Evolutionary conservation across 2,888 invertebrate species (phyloP), one percentile per base, ranked within the genome.

Genomic region (Liodrosophila aerea): DNA sequence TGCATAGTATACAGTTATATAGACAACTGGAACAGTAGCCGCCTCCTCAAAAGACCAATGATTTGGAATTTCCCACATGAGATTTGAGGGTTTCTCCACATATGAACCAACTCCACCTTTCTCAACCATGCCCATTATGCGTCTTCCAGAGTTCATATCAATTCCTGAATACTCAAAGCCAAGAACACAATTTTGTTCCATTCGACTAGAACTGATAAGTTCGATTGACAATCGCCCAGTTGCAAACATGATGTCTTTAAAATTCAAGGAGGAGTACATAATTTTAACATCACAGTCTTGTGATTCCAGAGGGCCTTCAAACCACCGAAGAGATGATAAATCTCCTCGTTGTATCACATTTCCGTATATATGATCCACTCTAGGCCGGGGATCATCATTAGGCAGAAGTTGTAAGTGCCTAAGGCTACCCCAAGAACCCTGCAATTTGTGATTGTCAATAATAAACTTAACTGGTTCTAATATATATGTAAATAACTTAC

Each of bases 171-270:
- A 92, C 74, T 95, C 95, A 64, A 94, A 92, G 0, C 95, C 95
- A 70, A 93, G 91, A 0, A 94, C 92, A 74, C 92, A 93, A 67
- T 93, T 93, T 72, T 95, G 93, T 7, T 92, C 91, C 16, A 92
- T 85, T n/a, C 94, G 91, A 0, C 91, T 92, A 27, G 92, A 91
- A 0, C 95, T 95, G 0, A 96, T 93, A 0, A 95, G 93, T 87
- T 98, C 98, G 0, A 94, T 93, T 5, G 95, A 94, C 4, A 98
- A 92, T 85, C 96, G 96, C 1, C 97, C 98, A 0, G 96, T 96
- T 0, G 98, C 96, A 0, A 96, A 91, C 98, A 98, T 98, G 0
- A 98, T 92, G 88, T 98, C 98, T 84, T 96, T 94, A 93, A 98
- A 98, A 91, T 98, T 99, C 9, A 98, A 88, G 0, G 97, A 93